Conservation (phyloP, 2,888 invertebrate genomes). For the Lamproptera curius region DNA sequence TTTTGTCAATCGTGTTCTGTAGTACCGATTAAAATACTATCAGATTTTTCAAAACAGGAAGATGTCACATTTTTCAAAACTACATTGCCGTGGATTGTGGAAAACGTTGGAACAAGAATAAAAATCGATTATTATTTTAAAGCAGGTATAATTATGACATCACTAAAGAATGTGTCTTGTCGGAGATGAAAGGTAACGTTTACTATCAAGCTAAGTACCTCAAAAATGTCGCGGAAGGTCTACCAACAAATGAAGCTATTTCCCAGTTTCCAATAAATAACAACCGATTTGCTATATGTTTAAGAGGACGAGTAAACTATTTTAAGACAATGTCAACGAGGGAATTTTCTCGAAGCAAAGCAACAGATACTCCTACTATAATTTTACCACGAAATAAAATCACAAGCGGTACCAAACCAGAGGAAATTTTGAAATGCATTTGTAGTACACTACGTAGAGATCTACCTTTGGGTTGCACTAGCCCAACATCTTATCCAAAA, state of each 20-base stretch:
- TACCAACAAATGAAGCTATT: slow-evolving; percentile 20
- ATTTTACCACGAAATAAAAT: slow-evolving; percentile 22
- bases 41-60: slow-evolving; percentile 31
- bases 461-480: slow-evolving; percentile 24
- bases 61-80: slow-evolving; percentile 33
- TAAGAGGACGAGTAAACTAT: slow-evolving; percentile 19
- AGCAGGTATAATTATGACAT: slow-evolving; percentile 26
- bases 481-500: slow-evolving; percentile 19
- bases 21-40: slow-evolving; percentile 30
- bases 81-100: slow-evolving; percentile 35
- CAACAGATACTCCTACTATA: slow-evolving; percentile 24
- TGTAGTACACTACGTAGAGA: slow-evolving; percentile 21
- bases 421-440: slow-evolving; percentile 24
- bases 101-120: slow-evolving; percentile 32
- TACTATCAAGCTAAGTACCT: slow-evolving; percentile 28
- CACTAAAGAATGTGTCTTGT: slow-evolving; percentile 31
- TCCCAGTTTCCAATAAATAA: slow-evolving; percentile 21
- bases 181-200: slow-evolving; percentile 24
- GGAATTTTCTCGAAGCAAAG: slow-evolving; percentile 23
- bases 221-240: slow-evolving; percentile 24
- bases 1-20: slow-evolving; percentile 21
- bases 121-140: slow-evolving; percentile 32
- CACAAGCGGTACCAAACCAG: slow-evolving; percentile 17
- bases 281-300: slow-evolving; percentile 21
- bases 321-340: slow-evolving; percentile 22